These are phyloP conservation scores for Thunnus thynnus DNA, from an alignment of 2,113 vertebrate genomes.

Conservation along the genomic window DNA sequence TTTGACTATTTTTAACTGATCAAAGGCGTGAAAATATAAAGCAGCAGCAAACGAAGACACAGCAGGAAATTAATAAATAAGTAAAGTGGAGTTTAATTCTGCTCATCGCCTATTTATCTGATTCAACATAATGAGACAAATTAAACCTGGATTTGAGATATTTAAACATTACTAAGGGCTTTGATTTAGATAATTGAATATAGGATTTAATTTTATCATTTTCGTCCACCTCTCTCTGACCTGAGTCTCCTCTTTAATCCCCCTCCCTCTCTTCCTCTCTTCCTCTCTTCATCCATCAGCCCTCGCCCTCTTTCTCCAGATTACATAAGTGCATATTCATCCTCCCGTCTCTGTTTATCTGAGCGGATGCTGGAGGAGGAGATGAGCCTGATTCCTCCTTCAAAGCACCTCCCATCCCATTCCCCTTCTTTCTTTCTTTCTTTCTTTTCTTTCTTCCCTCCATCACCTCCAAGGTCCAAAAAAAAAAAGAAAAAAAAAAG, in stretches of 20 bases:
- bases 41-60: not conserved
- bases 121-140: not conserved
- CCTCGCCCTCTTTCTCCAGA: not conserved
- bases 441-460: not conserved
- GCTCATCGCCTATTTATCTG: not conserved
- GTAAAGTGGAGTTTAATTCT: not conserved
- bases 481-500: not conserved
- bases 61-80: not conserved
- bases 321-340: not conserved
- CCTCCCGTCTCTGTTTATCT: constrained; percentile 4
- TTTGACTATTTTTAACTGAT: not conserved
- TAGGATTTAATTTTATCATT: too few relatives aligned
- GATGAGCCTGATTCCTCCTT: not conserved
- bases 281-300: not conserved
- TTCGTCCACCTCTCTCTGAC: too few relatives aligned
- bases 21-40: not conserved
- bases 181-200: too few relatives aligned
- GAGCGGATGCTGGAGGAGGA: not conserved
- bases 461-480: not conserved
- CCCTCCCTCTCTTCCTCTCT: too few relatives aligned
- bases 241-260: too few relatives aligned
- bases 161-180: not conserved
- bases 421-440: not conserved
- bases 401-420: not conserved
- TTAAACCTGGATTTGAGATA: not conserved